Evolutionary conservation across 2,888 invertebrate genomes (phyloP).

Genomic region (Anaspis maculata): DNA sequence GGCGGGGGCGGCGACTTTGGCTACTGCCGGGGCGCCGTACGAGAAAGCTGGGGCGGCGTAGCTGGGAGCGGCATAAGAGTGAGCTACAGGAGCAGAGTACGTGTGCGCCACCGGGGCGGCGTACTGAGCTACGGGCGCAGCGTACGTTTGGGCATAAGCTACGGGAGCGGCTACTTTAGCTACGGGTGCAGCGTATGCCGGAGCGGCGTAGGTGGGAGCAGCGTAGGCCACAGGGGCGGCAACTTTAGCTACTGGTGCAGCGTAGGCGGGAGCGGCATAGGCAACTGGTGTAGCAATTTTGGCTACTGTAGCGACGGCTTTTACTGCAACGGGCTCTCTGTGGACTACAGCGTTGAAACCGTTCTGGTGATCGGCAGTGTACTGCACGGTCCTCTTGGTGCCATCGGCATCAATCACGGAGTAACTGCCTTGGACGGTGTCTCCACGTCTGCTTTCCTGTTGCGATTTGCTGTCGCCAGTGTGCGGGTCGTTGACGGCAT

Average conservation of each 20-base stretch:
- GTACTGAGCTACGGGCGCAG: conserved; percentile 23
- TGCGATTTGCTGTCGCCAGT: conserved; percentile 16
- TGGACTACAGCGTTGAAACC: conserved; percentile 48
- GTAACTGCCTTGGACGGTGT: conserved; percentile 44
- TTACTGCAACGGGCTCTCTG: conserved; percentile 41
- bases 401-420: conserved; percentile 47
- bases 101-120: conserved; percentile 7
- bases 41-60: conserved; percentile 11
- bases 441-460: conserved; percentile 44
- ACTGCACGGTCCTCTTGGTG: conserved; percentile 44
- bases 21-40: conserved; percentile 11
- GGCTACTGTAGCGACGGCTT: conserved; percentile 26
- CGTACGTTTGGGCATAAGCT: conserved; percentile 32
- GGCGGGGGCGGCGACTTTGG: conserved; percentile 21
- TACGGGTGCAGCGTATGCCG: conserved; percentile 17
- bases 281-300: conserved; percentile 4
- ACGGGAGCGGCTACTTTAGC: conserved; percentile 15
- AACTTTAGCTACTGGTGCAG: neutral
- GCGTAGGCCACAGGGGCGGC: conserved; percentile 14
- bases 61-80: conserved; percentile 22
- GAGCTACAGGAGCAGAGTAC: conserved; percentile 2
- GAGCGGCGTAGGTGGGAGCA: conserved; percentile 9
- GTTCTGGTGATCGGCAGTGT: conserved; percentile 44
- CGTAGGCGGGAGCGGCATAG: too few species aligned
- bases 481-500: conserved; percentile 39